Evolutionary conservation across 2,797 vertebrate genomes (phyloP).

Genomic region (Malurus leucopterus): DNA sequence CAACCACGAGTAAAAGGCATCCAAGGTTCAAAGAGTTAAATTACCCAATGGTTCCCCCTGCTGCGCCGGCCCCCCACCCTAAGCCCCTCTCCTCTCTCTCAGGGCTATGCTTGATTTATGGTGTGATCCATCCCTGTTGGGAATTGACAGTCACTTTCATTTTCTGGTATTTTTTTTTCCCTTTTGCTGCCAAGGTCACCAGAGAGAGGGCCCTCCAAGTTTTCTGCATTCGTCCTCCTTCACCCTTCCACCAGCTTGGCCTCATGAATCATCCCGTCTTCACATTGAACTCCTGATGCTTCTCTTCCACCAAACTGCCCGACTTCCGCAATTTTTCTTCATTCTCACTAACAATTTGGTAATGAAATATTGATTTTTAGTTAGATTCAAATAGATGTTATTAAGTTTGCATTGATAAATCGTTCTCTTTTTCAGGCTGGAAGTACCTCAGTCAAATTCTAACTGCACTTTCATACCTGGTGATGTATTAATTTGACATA

Average conservation of each 20-base stretch:
- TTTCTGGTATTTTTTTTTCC: conserved; percentile 81
- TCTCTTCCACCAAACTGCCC: conserved; percentile 86
- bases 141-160: conserved; percentile 91
- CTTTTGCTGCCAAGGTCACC: conserved; percentile 87
- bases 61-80: neutral
- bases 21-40: conserved; percentile 67
- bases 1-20: neutral
- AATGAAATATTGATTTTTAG: conserved; percentile 99
- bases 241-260: conserved; percentile 75
- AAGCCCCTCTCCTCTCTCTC: conserved; percentile 44
- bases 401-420: conserved; percentile 99
- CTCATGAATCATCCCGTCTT: conserved; percentile 99
- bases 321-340: conserved; percentile 99
- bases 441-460: conserved; percentile 87
- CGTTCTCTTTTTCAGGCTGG: conserved; percentile 83
- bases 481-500: conserved; percentile 85
- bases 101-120: conserved; percentile 83
- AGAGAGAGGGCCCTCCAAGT: conserved; percentile 81
- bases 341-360: conserved; percentile 99
- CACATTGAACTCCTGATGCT: conserved; percentile 91
- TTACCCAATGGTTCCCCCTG: neutral
- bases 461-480: conserved; percentile 80
- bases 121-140: conserved; percentile 81
- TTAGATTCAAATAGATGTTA: conserved; percentile 99
- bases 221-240: conserved; percentile 79